These are phyloP conservation scores for Xylota segnis DNA, from an alignment of 2,888 invertebrate genomes.

Conservation along the genomic window DNA sequence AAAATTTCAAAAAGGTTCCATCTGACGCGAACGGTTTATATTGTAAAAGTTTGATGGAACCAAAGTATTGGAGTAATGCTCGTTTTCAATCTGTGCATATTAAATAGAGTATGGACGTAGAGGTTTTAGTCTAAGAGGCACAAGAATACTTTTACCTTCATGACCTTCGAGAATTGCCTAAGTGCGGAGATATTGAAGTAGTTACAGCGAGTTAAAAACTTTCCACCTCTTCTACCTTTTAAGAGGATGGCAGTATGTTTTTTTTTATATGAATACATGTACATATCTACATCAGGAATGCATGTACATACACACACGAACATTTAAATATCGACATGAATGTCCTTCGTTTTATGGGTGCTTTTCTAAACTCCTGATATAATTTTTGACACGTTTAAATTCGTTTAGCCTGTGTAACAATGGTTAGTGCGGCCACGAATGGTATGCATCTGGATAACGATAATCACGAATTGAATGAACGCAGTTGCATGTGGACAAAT, in stretches of 20 bases:
- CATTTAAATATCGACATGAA: not conserved
- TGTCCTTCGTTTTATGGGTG: constrained; percentile 26
- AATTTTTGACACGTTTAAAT: constrained; percentile 56
- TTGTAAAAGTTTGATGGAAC: constrained; percentile 62
- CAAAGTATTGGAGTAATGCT: constrained; percentile 42
- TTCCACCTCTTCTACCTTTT: not conserved
- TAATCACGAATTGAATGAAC: constrained; percentile 67
- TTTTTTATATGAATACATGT: too few species aligned
- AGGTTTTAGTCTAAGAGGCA: constrained; percentile 11
- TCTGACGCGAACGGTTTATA: constrained; percentile 35
- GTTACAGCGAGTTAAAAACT: constrained; percentile 43
- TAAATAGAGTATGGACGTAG: constrained; percentile 47
- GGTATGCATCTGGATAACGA: constrained; percentile 61
- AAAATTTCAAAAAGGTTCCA: constrained; percentile 49
- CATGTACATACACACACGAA: too few species aligned
- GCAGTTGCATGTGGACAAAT: constrained; percentile 66
- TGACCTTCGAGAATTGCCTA: constrained; percentile 56
- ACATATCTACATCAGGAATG: too few species aligned
- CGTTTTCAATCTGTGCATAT: constrained; percentile 65
- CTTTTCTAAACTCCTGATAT: constrained; percentile 42
- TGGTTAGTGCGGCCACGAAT: constrained; percentile 34
- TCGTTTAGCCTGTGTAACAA: constrained; percentile 61
- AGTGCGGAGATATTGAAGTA: constrained; percentile 47
- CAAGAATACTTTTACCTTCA: constrained; percentile 31
- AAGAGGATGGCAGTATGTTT: not conserved